phyloP scores from a whole-genome alignment of 2,797 vertebrate species.

The Betta splendens region DNA sequence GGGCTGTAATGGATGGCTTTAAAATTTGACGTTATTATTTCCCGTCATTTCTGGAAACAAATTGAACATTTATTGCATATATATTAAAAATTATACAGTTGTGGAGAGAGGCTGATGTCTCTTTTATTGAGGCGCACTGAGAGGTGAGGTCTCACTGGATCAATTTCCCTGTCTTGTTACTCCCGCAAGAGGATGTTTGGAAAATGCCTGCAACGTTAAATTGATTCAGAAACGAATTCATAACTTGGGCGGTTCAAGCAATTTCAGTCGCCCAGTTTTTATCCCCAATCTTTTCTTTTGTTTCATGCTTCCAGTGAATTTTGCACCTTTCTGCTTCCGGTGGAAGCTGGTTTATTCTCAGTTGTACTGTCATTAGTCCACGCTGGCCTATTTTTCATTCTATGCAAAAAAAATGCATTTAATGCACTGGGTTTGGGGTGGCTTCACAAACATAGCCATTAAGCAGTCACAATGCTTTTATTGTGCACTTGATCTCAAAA shows the following conservation, averaged over 20 bases:
- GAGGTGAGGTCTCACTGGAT: conserved; percentile 96
- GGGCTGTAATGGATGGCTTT: conserved; percentile 96
- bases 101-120: conserved; percentile 90
- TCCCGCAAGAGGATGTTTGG: conserved; percentile 87
- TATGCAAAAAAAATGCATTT: conserved; percentile 84
- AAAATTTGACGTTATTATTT: conserved; percentile 99
- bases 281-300: conserved; percentile 43
- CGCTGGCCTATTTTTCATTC: conserved; percentile 80
- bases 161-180: conserved; percentile 84
- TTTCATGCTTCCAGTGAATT: conserved; percentile 55
- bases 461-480: conserved; percentile 89
- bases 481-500: conserved; percentile 90
- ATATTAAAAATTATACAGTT: conserved; percentile 99
- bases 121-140: conserved; percentile 96
- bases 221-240: conserved; percentile 88
- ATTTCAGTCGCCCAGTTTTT: conserved; percentile 67
- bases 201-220: conserved; percentile 89
- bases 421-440: conserved; percentile 87
- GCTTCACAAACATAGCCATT: conserved; percentile 95
- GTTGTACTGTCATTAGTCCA: conserved; percentile 59
- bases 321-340: conserved; percentile 33
- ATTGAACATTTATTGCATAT: conserved; percentile 99
- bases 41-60: conserved; percentile 99
- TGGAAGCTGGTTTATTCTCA: conserved; percentile 26
- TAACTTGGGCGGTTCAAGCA: conserved; percentile 82